A percentile compares a stretch with the other conserved stretches of the same genome.
These are phyloP conservation scores for Coturnix japonica DNA, from an alignment of 2,113 vertebrate genomes.

Conservation along the genomic window DNA sequence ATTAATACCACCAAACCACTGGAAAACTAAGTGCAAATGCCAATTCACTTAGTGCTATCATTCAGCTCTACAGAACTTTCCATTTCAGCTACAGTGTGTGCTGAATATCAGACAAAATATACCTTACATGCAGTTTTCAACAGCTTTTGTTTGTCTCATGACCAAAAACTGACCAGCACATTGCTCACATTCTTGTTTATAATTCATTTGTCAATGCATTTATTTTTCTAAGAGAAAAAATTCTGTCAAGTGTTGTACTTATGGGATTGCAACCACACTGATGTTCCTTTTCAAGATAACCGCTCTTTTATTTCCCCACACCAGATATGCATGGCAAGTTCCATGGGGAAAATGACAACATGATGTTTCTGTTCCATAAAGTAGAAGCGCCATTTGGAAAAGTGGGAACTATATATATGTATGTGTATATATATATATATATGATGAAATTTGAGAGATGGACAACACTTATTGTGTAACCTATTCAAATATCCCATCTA, in stretches of 20 bases:
- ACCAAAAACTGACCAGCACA: slow-evolving; percentile 1
- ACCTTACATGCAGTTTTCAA: slow-evolving; percentile 44
- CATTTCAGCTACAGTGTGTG: slow-evolving; percentile 63
- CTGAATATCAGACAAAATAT: slow-evolving; percentile 57
- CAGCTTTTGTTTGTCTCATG: slow-evolving; percentile 6
- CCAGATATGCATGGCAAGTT: neutral
- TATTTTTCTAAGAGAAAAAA: neutral
- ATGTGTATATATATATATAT: no score
- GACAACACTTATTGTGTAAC: neutral
- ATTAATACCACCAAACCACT: slow-evolving; percentile 71
- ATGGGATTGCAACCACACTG: neutral
- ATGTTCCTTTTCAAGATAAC: neutral
- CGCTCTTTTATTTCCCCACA: neutral
- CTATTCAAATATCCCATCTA: neutral
- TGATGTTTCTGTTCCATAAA: neutral
- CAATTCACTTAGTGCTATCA: slow-evolving; percentile 72
- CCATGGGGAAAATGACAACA: neutral
- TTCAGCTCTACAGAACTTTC: slow-evolving; percentile 61
- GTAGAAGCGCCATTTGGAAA: neutral
- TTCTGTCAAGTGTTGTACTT: neutral
- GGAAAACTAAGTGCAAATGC: slow-evolving; percentile 74
- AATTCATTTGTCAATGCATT: neutral
- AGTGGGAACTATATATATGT: neutral
- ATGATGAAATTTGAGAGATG: neutral
- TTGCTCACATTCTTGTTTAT: slow-evolving; percentile 5